Evolutionary conservation across 2,797 vertebrate genomes (phyloP).

Genomic region (Allobates femoralis): DNA sequence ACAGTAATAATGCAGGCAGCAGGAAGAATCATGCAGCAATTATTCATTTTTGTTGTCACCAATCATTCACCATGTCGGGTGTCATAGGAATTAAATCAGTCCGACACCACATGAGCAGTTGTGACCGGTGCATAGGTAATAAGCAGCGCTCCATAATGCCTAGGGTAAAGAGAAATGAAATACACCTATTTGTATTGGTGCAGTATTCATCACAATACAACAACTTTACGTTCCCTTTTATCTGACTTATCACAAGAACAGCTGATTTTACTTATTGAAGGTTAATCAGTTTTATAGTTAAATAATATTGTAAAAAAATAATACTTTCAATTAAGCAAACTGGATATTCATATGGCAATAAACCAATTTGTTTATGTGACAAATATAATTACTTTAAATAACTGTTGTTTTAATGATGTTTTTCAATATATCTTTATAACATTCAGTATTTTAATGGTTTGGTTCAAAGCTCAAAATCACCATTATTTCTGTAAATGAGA

Average conservation of each 20-base stretch:
- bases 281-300: neutral
- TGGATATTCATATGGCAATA: neutral
- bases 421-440: no score
- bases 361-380: neutral
- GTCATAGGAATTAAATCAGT: neutral
- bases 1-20: conserved; percentile 10
- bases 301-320: neutral
- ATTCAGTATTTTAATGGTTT: no score
- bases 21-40: conserved; percentile 3
- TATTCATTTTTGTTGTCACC: conserved; percentile 32
- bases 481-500: no score
- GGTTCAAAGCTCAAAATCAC: no score
- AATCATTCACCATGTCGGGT: conserved; percentile 3
- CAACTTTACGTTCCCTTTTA: neutral
- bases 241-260: neutral
- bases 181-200: neutral
- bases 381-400: no score
- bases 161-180: neutral
- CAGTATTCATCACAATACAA: neutral
- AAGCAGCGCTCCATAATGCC: neutral
- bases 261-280: neutral
- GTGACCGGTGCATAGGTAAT: neutral
- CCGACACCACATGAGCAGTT: no score
- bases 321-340: neutral
- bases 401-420: no score